A percentile compares a stretch with the other conserved stretches of the same genome.
Conservation (phyloP, 2,113 vertebrate species). For the Apaloderma vittatum region DNA sequence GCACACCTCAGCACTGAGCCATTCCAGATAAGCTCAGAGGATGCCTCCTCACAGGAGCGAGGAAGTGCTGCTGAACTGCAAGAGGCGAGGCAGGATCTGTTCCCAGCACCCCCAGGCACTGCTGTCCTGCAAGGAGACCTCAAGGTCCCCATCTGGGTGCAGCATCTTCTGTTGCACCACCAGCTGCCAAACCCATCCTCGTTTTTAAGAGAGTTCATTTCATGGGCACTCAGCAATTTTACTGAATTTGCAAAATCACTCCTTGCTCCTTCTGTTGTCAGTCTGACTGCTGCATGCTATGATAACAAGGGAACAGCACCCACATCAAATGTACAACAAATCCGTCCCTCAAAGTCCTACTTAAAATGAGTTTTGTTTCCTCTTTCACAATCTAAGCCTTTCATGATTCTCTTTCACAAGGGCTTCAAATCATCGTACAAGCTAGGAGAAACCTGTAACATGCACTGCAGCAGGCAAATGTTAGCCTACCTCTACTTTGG, state of each 20-base stretch:
- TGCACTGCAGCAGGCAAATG: neutral
- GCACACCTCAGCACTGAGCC: neutral
- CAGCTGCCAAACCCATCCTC: constrained; percentile 11
- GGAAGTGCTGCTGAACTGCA: neutral
- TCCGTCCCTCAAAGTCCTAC: neutral
- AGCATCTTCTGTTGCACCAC: neutral
- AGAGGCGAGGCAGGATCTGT: neutral
- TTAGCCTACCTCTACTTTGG: neutral
- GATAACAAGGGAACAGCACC: neutral
- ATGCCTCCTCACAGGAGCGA: neutral
- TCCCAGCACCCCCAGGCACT: neutral
- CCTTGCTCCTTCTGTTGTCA: neutral
- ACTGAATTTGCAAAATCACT: neutral
- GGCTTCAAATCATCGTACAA: neutral
- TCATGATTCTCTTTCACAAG: neutral
- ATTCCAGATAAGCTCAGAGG: neutral
- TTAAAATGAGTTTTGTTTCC: neutral
- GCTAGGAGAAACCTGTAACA: neutral
- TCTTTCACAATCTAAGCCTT: neutral
- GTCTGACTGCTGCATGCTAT: accelerated
- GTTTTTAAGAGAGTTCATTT: neutral
- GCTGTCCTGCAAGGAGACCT: neutral
- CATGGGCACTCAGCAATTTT: neutral
- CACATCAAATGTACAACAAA: neutral
- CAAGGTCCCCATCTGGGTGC: neutral